Conservation (phyloP, 2,888 invertebrate species). For the Limenitis camilla region DNA sequence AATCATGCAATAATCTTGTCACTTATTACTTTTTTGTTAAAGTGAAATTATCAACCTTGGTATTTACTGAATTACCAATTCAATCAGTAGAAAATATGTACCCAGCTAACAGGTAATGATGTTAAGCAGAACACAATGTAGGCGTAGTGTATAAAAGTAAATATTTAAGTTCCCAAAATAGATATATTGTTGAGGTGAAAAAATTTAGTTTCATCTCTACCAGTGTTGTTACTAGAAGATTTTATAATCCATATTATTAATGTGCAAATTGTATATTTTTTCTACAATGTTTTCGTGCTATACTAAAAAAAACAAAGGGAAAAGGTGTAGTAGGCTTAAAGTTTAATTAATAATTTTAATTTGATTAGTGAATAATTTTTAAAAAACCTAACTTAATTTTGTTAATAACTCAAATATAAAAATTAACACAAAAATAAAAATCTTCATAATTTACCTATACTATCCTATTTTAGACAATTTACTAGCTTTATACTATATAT, state of each 20-base stretch:
- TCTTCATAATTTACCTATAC: too few species aligned
- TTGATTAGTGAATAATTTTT: too few species aligned
- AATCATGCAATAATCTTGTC: slow-evolving; percentile 5
- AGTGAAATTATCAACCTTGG: slow-evolving; percentile 6
- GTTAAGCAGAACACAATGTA: slow-evolving; percentile 21
- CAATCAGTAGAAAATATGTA: slow-evolving; percentile 27
- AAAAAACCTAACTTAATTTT: too few species aligned
- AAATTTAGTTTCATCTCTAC: slow-evolving; percentile 18
- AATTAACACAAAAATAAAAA: too few species aligned
- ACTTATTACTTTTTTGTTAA: background rate
- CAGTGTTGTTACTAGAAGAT: background rate
- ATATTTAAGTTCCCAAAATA: slow-evolving; percentile 27
- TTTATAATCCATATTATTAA: background rate
- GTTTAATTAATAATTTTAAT: background rate
- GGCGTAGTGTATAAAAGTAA: slow-evolving; percentile 25
- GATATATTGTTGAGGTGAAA: slow-evolving; percentile 15
- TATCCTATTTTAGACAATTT: too few species aligned
- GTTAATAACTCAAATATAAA: too few species aligned
- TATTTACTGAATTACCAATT: slow-evolving; percentile 22
- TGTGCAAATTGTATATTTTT: background rate
- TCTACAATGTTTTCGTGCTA: slow-evolving; percentile 19
- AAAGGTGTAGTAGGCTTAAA: slow-evolving; percentile 11
- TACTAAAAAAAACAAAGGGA: slow-evolving; percentile 11
- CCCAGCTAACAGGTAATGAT: slow-evolving; percentile 18
- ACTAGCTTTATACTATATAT: too few species aligned